Percentiles rank a stretch among this genome's conserved stretches.
phyloP scores from a whole-genome alignment of 92 coral and sea anemone genomes.

The Ricordea florida region DNA sequence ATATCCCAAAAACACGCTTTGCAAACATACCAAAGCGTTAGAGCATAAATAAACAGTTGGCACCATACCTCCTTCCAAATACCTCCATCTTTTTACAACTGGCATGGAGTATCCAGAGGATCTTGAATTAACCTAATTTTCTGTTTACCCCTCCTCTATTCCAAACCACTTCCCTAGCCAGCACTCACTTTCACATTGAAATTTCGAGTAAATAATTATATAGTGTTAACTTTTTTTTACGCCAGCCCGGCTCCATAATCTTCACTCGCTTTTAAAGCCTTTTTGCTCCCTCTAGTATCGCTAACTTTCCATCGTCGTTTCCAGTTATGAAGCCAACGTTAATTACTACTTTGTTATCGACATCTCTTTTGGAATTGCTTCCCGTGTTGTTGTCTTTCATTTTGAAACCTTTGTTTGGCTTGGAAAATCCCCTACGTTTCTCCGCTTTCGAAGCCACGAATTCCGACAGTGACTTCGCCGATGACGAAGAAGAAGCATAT shows the following conservation, averaged over 20 bases:
- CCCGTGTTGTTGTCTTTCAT: slow-evolving; percentile 1
- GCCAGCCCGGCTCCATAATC: slow-evolving; percentile 25
- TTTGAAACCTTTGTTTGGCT: slow-evolving; percentile 25
- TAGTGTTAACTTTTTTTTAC: too few species aligned
- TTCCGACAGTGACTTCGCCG: background rate
- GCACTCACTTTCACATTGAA: too few species aligned
- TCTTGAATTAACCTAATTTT: too few species aligned
- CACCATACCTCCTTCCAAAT: too few species aligned
- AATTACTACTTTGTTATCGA: slow-evolving; percentile 29
- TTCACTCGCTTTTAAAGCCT: slow-evolving; percentile 29
- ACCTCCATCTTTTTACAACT: too few species aligned
- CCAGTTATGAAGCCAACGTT: slow-evolving; percentile 39
- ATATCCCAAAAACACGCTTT: too few species aligned
- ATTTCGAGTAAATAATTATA: too few species aligned
- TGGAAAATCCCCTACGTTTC: slow-evolving; percentile 4
- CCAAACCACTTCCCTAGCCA: too few species aligned
- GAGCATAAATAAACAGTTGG: too few species aligned
- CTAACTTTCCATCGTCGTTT: slow-evolving; percentile 35
- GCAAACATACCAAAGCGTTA: too few species aligned
- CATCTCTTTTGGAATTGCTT: slow-evolving; percentile 2
- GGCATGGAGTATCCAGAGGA: too few species aligned
- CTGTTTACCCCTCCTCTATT: too few species aligned
- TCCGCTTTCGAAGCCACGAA: slow-evolving; percentile 8
- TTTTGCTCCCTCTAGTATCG: slow-evolving; percentile 32
- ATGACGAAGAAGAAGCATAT: background rate